These are phyloP conservation scores for Noctua comes DNA, from an alignment of 2,888 invertebrate genomes.

Conservation along the genomic window DNA sequence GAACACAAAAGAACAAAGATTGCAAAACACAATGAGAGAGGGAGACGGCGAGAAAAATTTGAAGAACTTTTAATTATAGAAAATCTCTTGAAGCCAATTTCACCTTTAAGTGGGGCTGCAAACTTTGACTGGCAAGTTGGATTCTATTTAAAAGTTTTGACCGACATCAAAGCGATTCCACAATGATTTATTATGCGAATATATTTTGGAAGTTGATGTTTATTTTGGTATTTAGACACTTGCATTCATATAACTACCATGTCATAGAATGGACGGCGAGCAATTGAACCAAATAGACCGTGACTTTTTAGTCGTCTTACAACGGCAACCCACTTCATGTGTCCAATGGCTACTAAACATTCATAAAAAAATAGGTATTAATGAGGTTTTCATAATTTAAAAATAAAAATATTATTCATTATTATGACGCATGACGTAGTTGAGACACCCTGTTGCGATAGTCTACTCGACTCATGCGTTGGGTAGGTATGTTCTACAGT, in stretches of 20 bases:
- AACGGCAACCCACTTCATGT: too few species aligned
- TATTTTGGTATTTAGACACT: constrained; percentile 4
- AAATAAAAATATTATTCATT: too few species aligned
- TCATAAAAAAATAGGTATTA: too few species aligned
- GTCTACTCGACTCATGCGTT: too few species aligned
- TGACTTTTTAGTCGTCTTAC: too few species aligned
- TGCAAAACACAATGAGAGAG: constrained; percentile 57
- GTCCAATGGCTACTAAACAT: too few species aligned
- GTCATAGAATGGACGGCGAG: background rate
- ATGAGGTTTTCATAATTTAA: too few species aligned
- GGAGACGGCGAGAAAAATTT: constrained; percentile 64
- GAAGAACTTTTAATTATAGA: constrained; percentile 76
- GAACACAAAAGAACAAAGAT: constrained; percentile 61
- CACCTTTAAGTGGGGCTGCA: constrained; percentile 66
- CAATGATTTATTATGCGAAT: constrained; percentile 74
- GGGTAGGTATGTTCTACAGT: too few species aligned
- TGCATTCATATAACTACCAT: background rate
- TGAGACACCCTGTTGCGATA: too few species aligned
- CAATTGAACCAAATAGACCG: background rate
- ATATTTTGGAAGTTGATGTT: constrained; percentile 52
- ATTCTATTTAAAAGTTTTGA: constrained; percentile 76
- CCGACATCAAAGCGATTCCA: constrained; percentile 71
- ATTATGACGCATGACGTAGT: too few species aligned
- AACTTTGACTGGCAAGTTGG: constrained; percentile 71
- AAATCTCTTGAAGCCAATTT: constrained; percentile 72